A percentile compares a stretch with the other conserved stretches of the same genome.
Conservation (phyloP, 2,797 vertebrate species). For the Trachurus trachurus region DNA sequence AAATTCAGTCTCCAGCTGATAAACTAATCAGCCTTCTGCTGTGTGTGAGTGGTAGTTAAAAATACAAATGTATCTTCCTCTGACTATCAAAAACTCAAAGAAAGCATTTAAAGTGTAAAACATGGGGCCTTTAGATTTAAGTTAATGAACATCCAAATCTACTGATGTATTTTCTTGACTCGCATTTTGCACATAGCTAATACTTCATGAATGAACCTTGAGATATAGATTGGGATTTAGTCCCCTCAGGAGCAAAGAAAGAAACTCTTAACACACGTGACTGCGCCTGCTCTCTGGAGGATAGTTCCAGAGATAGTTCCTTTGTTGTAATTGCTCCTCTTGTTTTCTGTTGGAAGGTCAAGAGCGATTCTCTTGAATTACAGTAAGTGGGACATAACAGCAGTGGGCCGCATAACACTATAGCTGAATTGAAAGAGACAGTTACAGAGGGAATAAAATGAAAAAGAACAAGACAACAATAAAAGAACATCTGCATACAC, state of each 20-base stretch:
- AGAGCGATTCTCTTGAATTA: constrained; percentile 7
- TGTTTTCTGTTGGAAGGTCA: constrained; percentile 13
- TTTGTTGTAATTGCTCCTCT: background rate
- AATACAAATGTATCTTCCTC: too few relatives aligned
- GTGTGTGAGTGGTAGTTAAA: too few relatives aligned
- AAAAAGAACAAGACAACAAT: background rate
- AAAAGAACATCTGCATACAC: background rate
- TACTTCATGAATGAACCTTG: constrained; percentile 2
- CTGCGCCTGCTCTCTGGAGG: background rate
- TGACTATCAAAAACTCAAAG: too few relatives aligned
- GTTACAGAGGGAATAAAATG: background rate
- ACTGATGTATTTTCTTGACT: background rate
- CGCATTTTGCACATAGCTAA: background rate
- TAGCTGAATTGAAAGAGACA: background rate
- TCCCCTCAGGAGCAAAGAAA: background rate
- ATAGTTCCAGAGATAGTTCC: constrained; percentile 4
- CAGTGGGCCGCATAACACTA: background rate
- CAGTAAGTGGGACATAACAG: constrained; percentile 6
- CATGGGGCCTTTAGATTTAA: background rate
- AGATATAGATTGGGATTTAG: background rate
- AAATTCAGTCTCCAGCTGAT: background rate
- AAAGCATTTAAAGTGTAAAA: too few relatives aligned
- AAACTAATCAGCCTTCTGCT: too few relatives aligned
- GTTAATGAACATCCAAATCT: background rate
- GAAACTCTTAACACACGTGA: background rate